These are phyloP conservation scores for Neotragus moschatus DNA, from an alignment of 2,113 vertebrate genomes.

Conservation along the genomic window DNA sequence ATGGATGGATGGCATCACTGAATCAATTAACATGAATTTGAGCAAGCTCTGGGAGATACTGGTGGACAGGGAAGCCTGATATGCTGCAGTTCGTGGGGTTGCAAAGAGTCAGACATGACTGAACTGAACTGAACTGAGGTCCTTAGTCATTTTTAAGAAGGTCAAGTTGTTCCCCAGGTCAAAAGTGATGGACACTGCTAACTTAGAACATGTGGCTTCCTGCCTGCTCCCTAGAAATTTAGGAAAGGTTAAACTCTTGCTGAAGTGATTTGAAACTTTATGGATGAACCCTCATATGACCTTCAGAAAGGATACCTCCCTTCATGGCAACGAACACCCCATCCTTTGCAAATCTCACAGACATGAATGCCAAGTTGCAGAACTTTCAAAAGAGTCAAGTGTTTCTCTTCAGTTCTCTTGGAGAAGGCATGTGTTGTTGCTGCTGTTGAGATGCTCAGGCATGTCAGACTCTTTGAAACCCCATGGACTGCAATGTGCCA, in stretches of 20 bases:
- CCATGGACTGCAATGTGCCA: background rate
- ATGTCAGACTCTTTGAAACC: too few species aligned
- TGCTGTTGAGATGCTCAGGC: too few species aligned
- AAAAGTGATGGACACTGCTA: background rate
- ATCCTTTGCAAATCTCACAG: background rate
- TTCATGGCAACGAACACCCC: rapidly evolving
- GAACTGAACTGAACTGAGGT: background rate
- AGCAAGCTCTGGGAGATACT: rapidly evolving
- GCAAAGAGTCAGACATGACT: rapidly evolving
- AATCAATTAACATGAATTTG: rapidly evolving
- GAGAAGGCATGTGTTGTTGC: too few species aligned
- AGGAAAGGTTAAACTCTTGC: rapidly evolving
- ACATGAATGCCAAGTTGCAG: rapidly evolving
- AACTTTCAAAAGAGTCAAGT: too few species aligned
- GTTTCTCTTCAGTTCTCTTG: too few species aligned
- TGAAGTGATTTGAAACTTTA: background rate
- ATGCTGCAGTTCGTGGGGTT: rapidly evolving
- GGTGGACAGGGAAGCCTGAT: background rate
- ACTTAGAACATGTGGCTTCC: rapidly evolving
- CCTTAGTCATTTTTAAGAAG: background rate
- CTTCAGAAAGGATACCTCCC: rapidly evolving
- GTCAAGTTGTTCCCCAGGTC: rapidly evolving
- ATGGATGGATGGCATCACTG: background rate
- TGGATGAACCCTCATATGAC: rapidly evolving
- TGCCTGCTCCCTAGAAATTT: background rate